These are phyloP conservation scores for Eubasilissa splendida DNA, from an alignment of 2,888 invertebrate genomes.

Conservation along the genomic window DNA sequence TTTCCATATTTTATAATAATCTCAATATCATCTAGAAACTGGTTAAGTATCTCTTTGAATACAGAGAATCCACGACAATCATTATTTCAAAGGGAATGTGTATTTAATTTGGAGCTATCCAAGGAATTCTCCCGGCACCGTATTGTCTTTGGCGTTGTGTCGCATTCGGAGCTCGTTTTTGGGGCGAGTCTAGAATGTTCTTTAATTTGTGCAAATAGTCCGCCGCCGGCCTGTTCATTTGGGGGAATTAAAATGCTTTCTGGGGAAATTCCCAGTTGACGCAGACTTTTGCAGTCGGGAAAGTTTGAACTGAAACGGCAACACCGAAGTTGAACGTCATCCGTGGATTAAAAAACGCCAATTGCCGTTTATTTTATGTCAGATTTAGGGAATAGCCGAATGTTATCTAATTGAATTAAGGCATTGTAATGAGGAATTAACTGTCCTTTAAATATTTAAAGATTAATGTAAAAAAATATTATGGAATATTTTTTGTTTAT, in stretches of 20 bases:
- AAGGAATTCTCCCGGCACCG: not conserved
- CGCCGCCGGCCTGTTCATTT: slow-evolving; percentile 33
- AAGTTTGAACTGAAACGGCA: slow-evolving; percentile 13
- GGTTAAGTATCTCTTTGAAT: no score
- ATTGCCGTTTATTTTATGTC: no score
- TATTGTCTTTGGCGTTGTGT: not conserved
- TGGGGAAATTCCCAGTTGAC: slow-evolving; percentile 8
- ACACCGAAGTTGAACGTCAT: slow-evolving; percentile 4
- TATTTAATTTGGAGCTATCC: slow-evolving; percentile 22
- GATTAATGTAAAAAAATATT: no score
- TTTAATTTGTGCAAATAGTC: slow-evolving; percentile 45
- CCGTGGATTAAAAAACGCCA: slow-evolving; percentile 2
- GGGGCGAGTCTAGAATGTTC: slow-evolving; percentile 33
- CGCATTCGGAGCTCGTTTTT: no score
- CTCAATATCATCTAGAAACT: no score
- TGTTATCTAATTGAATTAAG: no score
- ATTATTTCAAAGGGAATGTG: slow-evolving; percentile 3
- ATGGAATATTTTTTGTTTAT: no score
- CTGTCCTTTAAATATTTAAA: no score
- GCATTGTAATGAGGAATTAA: no score
- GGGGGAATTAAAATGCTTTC: slow-evolving; percentile 42
- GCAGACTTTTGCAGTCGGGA: not conserved
- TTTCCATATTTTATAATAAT: no score
- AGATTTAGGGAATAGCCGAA: no score
- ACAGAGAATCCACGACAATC: not conserved